A percentile compares a stretch with the other conserved stretches of the same genome.
Conservation (phyloP, 2,888 invertebrate species). For the Molorchus minor region DNA sequence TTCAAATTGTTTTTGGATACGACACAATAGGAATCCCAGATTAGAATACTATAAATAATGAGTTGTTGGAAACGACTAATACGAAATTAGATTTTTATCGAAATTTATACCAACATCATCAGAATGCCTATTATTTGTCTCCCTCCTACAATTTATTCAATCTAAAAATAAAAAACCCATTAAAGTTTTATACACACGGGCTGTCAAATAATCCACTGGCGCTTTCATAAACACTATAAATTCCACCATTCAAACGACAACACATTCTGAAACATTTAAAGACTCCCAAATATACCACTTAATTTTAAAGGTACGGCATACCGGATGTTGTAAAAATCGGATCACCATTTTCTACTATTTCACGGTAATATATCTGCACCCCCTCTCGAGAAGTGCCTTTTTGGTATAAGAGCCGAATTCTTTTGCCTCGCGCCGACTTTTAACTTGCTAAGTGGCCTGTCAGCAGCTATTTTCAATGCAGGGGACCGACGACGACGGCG, state of each 20-base stretch:
- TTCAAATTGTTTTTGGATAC: too few relatives aligned
- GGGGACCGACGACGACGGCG: background rate
- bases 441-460: slow-evolving; percentile 28
- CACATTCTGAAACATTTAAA: slow-evolving; percentile 43
- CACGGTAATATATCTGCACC: slow-evolving; percentile 8
- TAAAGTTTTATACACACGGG: slow-evolving; percentile 33
- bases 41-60: too few relatives aligned
- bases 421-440: slow-evolving; percentile 27
- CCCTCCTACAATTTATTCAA: slow-evolving; percentile 1
- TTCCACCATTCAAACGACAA: slow-evolving; percentile 38
- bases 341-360: slow-evolving; percentile 25
- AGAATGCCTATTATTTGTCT: background rate
- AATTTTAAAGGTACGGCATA: slow-evolving; percentile 33
- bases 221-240: slow-evolving; percentile 50
- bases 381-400: slow-evolving; percentile 8
- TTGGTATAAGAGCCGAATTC: slow-evolving; percentile 6
- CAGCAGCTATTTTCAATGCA: slow-evolving; percentile 27
- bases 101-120: background rate
- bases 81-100: too few relatives aligned
- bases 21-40: too few relatives aligned
- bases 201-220: slow-evolving; percentile 40
- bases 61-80: too few relatives aligned
- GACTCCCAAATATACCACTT: slow-evolving; percentile 46
- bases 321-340: slow-evolving; percentile 49
- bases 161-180: slow-evolving; percentile 38